A percentile compares a stretch with the other conserved stretches of the same genome.
Evolutionary conservation across 2,113 vertebrate genomes (phyloP).

Genomic region (Lucifuga dentata): DNA sequence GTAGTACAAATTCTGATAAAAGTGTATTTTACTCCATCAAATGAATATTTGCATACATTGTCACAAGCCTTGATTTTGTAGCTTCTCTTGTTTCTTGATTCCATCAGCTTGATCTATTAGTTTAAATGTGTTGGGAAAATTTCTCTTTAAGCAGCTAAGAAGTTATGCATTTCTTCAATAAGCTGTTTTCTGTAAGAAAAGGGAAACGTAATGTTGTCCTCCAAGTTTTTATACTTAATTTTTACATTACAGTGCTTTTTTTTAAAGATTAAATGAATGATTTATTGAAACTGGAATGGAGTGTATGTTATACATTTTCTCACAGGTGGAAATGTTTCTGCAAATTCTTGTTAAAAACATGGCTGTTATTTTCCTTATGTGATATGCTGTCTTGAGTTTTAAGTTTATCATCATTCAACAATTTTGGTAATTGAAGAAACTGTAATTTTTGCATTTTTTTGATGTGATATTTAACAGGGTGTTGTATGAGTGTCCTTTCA

Average conservation of each 20-base stretch:
- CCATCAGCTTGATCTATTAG: conserved; percentile 37
- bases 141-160: conserved; percentile 4
- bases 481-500: background rate
- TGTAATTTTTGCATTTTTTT: background rate
- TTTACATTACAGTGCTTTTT: conserved; percentile 21
- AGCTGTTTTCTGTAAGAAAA: conserved; percentile 7
- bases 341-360: conserved; percentile 11
- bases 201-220: conserved; percentile 23
- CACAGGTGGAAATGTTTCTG: background rate
- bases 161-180: conserved; percentile 21
- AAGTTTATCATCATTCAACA: background rate
- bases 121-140: conserved; percentile 18
- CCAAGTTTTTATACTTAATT: conserved; percentile 28
- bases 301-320: background rate
- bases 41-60: conserved; percentile 47
- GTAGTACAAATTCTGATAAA: background rate
- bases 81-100: conserved; percentile 32
- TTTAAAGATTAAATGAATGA: conserved; percentile 25
- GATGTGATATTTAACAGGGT: background rate
- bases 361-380: conserved; percentile 17
- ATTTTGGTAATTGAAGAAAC: conserved; percentile 7
- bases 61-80: conserved; percentile 20
- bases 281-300: conserved; percentile 19
- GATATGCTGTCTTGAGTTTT: background rate
- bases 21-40: conserved; percentile 33